phyloP scores from a whole-genome alignment of 92 coral and sea anemone species.

The Heliopora coerulea region DNA sequence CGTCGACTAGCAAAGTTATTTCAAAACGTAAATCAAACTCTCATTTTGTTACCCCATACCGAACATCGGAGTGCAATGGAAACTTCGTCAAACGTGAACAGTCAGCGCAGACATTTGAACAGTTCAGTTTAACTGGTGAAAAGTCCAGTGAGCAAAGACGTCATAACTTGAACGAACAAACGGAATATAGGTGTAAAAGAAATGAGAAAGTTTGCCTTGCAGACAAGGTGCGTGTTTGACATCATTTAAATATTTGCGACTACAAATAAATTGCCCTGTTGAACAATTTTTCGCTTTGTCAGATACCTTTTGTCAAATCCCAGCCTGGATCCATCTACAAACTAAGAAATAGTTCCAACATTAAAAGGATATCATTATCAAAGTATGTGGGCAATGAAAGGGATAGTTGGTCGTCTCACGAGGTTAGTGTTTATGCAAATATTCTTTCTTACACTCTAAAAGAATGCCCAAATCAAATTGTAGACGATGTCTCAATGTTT shows the following conservation, averaged over 20 bases:
- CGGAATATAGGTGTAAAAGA: background rate
- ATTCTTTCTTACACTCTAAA: too few species aligned
- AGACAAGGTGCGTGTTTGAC: background rate
- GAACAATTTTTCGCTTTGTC: background rate
- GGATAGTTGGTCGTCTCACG: background rate
- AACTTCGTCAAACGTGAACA: background rate
- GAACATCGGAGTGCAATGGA: constrained; percentile 1
- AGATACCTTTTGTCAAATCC: constrained; percentile 51
- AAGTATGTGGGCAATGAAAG: constrained; percentile 44
- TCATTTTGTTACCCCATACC: constrained; percentile 34
- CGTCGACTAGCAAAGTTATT: background rate
- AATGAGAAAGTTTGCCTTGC: background rate
- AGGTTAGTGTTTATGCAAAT: constrained; percentile 29
- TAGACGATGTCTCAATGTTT: too few species aligned
- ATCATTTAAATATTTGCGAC: too few species aligned
- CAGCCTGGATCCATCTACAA: constrained; percentile 63
- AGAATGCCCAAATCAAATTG: too few species aligned
- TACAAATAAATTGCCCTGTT: too few species aligned
- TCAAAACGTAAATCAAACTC: constrained; percentile 5
- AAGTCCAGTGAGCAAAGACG: background rate
- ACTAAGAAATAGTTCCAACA: constrained; percentile 43
- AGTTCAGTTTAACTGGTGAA: background rate
- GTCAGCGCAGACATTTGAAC: background rate
- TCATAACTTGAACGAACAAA: background rate
- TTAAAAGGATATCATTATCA: constrained; percentile 49